Percentiles rank a stretch among this genome's conserved stretches.
These are phyloP conservation scores for Sarcophaga bullata DNA, from an alignment of 1,140 invertebrate genomes.

Conservation along the genomic window DNA sequence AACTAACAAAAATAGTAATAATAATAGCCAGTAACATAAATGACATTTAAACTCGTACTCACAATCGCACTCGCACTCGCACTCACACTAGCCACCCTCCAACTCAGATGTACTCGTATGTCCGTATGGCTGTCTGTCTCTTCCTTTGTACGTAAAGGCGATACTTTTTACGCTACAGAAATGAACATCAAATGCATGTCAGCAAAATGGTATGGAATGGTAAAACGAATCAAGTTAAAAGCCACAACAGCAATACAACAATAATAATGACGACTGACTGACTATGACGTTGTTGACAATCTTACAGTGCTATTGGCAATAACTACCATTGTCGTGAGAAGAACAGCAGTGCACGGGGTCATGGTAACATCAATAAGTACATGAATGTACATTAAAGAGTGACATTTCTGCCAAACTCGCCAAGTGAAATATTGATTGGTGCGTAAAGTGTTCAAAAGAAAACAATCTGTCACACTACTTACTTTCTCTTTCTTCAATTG, in stretches of 20 bases:
- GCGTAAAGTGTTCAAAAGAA: too few relatives aligned
- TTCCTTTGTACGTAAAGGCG: not conserved
- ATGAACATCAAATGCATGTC: not conserved
- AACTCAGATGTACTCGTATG: too few relatives aligned
- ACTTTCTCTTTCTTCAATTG: too few relatives aligned
- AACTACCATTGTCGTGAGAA: not conserved
- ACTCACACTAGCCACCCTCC: too few relatives aligned
- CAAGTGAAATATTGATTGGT: not conserved
- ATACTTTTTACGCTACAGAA: not conserved
- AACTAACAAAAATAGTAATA: not conserved
- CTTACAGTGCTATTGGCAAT: too few relatives aligned
- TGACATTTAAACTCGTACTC: too few relatives aligned
- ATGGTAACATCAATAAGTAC: not conserved
- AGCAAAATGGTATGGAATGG: not conserved
- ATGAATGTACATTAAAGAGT: not conserved
- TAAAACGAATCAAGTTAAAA: conserved; percentile 3
- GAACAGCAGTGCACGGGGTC: not conserved
- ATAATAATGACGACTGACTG: not conserved
- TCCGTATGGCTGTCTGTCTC: too few relatives aligned
- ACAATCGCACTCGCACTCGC: too few relatives aligned
- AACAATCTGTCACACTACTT: too few relatives aligned
- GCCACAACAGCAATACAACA: not conserved
- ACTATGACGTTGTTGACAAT: too few relatives aligned
- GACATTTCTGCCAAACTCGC: not conserved
- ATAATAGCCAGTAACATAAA: not conserved